Base-by-base conservation (phyloP, 2,888 invertebrate species). In the Amphiduros pacificus region DNA sequence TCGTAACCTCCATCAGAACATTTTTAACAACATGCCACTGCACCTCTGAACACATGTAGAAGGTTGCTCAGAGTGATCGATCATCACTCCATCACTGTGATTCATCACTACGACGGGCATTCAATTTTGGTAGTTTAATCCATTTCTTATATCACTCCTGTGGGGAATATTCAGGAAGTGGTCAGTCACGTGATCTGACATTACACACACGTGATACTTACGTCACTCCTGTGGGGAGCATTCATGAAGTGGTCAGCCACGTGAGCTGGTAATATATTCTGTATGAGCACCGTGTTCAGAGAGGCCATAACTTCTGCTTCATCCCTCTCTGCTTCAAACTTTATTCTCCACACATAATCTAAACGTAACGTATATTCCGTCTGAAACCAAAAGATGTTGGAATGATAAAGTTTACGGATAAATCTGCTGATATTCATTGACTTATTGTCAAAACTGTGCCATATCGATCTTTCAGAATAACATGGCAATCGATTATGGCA, bases 241-340 rank as follows among this genome's bases (percentile, higher is more conserved):
- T 89, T 88, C 50, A 98, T 85, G 79, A 95, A 98, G 81, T 95
- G 93, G 70, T 93, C 91, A 0, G 97, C 96, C 6, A 98, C 96
- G 82, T 96, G 95, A 60, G 93, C 93, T 0, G 98, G 98, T 36
- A 98, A 85, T 74, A 98, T 97, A 76, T 98, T 98, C 83, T 97
- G 95, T 61, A 98, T 85, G 5, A 98, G 86, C 75, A 97, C 92
- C 88, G 95, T 96, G 83, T 97, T 98, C 62, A 97, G 93, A 36
- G 94, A 94, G 63, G 95, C 87, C 92, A 93, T 96, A 0, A 92
- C 94, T 81, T 96, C 95, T 2, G 95, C 94, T 78, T 96, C 94
- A 73, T 95, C 94, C 78, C 95, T 94, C 78, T 98, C 97, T 26
- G 91, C 89, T 58, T 86, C 85, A 44, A 97, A 87, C 81, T 95